Evolutionary conservation across 2,797 vertebrate species (phyloP).

Genomic region (Thaleichthys pacificus): DNA sequence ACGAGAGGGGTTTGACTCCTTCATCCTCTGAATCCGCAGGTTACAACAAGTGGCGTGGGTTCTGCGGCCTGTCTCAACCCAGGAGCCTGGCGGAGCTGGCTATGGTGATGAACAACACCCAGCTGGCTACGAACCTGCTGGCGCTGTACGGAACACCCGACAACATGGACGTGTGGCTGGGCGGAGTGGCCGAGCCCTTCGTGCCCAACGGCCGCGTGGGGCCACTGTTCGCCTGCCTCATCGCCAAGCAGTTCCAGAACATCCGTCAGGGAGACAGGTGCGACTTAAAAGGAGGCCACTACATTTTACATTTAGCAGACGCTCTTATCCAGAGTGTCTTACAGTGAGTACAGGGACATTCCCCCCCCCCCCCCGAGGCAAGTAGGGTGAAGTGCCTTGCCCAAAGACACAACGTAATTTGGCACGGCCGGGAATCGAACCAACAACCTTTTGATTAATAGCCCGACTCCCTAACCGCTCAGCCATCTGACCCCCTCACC

Average conservation of each 20-base stretch:
- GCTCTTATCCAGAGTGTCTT: neutral
- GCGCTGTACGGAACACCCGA: slow-evolving; percentile 75
- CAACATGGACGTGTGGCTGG: slow-evolving; percentile 90
- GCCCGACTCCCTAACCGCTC: too few species aligned
- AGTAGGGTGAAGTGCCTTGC: too few species aligned
- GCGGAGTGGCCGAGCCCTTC: slow-evolving; percentile 79
- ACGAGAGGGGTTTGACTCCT: neutral
- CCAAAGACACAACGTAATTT: too few species aligned
- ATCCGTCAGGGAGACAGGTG: slow-evolving; percentile 85
- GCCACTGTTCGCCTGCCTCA: slow-evolving; percentile 83
- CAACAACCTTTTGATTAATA: too few species aligned
- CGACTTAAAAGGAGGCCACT: neutral
- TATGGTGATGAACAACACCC: slow-evolving; percentile 62
- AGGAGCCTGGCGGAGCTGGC: slow-evolving; percentile 59
- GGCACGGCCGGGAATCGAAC: too few species aligned
- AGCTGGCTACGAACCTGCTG: slow-evolving; percentile 72
- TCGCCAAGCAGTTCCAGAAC: slow-evolving; percentile 81
- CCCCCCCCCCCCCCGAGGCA: too few species aligned
- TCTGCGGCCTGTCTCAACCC: slow-evolving; percentile 83
- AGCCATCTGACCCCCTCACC: too few species aligned
- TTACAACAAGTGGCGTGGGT: slow-evolving; percentile 84
- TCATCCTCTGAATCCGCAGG: slow-evolving; percentile 59
- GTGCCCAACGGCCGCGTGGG: slow-evolving; percentile 81
- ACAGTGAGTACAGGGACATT: neutral
- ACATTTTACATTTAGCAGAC: neutral